phyloP scores from a whole-genome alignment of 2,797 vertebrate species.

The Lepidocolaptes lacrymiger region DNA sequence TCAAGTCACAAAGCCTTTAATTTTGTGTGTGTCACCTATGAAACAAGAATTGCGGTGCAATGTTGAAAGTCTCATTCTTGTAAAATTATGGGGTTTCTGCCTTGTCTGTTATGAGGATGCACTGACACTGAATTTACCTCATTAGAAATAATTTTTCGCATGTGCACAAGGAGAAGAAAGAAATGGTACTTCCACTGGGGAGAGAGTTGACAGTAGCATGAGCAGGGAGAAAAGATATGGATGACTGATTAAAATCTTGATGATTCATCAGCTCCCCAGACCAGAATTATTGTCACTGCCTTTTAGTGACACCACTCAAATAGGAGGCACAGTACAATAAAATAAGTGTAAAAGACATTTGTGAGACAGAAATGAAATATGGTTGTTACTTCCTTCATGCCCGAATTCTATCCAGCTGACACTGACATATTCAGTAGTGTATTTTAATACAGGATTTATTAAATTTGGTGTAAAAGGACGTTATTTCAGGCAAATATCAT shows the following conservation, averaged over 20 bases:
- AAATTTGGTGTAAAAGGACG: not conserved
- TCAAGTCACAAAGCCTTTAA: not conserved
- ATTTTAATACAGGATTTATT: not conserved
- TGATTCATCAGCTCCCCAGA: not conserved
- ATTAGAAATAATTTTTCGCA: not conserved
- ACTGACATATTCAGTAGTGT: not conserved
- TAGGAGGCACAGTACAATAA: not conserved
- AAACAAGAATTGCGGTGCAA: not conserved
- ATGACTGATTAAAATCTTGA: not conserved
- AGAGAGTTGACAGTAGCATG: not conserved
- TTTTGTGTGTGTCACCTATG: not conserved
- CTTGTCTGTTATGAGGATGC: not conserved
- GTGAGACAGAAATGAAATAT: not conserved
- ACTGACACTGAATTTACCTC: not conserved
- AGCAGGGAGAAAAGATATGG: not conserved
- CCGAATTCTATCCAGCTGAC: not conserved
- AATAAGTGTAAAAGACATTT: not conserved
- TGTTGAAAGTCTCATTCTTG: not conserved
- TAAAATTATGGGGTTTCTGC: not conserved
- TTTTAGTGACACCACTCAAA: not conserved
- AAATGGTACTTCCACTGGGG: not conserved
- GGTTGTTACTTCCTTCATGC: not conserved
- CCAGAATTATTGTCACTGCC: no score
- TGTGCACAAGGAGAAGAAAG: not conserved
- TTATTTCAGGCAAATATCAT: not conserved